Conservation (phyloP, 1,140 invertebrate species). For the Drosophila guanche region DNA sequence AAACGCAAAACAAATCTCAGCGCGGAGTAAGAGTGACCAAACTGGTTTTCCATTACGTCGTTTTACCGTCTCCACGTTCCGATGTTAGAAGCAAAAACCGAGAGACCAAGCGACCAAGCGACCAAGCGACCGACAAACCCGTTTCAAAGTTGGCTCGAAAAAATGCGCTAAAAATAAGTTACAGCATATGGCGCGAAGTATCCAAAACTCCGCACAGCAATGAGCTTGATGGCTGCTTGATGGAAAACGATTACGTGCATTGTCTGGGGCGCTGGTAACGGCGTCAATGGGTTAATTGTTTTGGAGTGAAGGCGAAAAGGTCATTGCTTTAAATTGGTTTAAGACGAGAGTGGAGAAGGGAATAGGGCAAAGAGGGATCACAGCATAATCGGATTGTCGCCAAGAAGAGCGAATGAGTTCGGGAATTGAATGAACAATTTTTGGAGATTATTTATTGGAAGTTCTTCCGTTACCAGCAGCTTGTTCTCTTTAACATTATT, state of each 20-base stretch:
- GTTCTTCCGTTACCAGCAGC: no score
- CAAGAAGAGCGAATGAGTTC: neutral
- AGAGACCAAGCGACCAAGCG: conserved; percentile 49
- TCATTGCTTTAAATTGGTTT: conserved; percentile 49
- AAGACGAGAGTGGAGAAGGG: neutral
- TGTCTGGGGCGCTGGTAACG: conserved; percentile 40
- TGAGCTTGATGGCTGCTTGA: conserved; percentile 10
- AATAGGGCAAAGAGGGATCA: neutral
- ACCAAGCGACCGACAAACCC: conserved; percentile 52
- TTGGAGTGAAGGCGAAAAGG: conserved; percentile 48
- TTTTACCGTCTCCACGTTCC: conserved; percentile 4
- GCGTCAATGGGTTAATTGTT: conserved; percentile 70
- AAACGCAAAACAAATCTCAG: conserved; percentile 47
- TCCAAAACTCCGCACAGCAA: conserved; percentile 20
- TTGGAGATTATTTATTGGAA: neutral
- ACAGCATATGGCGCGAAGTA: conserved; percentile 55
- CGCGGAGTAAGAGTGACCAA: conserved; percentile 70
- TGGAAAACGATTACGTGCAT: conserved; percentile 20
- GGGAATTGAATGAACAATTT: neutral
- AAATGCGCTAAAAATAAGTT: conserved; percentile 78
- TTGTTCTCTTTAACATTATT: neutral
- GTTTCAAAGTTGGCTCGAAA: conserved; percentile 51
- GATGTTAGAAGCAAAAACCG: conserved; percentile 45
- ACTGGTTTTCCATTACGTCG: conserved; percentile 67
- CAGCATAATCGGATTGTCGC: neutral